phyloP scores from a whole-genome alignment of 1,140 invertebrate genomes.

The Musca domestica region DNA sequence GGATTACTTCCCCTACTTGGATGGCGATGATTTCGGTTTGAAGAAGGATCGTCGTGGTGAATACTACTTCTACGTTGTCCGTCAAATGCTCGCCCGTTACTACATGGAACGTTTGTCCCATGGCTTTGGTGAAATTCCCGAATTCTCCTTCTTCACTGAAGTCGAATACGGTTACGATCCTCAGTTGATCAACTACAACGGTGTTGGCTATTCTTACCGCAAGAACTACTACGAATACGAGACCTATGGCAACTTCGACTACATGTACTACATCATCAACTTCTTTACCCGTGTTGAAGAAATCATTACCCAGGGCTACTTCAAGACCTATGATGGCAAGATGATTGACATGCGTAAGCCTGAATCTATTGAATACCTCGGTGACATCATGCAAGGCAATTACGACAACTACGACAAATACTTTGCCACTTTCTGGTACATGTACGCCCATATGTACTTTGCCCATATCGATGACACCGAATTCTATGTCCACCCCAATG shows the following conservation, averaged over 20 bases:
- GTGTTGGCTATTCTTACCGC: conserved; percentile 64
- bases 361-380: conserved; percentile 62
- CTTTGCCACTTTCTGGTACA: conserved; percentile 58
- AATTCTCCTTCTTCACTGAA: conserved; percentile 58
- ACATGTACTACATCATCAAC: conserved; percentile 44
- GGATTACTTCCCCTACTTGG: conserved; percentile 64
- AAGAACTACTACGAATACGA: conserved; percentile 47
- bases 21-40: conserved; percentile 55
- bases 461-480: conserved; percentile 29
- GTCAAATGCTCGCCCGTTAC: conserved; percentile 65
- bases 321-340: conserved; percentile 56
- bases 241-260: conserved; percentile 42
- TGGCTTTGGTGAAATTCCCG: conserved; percentile 61
- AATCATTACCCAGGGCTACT: conserved; percentile 63
- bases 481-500: conserved; percentile 52
- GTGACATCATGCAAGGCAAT: conserved; percentile 64
- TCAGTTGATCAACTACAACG: conserved; percentile 64
- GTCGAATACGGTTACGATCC: conserved; percentile 66
- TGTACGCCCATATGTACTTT: conserved; percentile 51
- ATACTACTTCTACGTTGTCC: conserved; percentile 61
- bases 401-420: conserved; percentile 61
- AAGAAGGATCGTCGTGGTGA: conserved; percentile 62
- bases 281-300: conserved; percentile 62
- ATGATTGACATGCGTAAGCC: conserved; percentile 56
- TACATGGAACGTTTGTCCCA: conserved; percentile 68